Evolutionary conservation across 1,140 invertebrate species (phyloP), one percentile per base, ranked within the genome.

Genomic region (Holcopasites calliopsidis): DNA sequence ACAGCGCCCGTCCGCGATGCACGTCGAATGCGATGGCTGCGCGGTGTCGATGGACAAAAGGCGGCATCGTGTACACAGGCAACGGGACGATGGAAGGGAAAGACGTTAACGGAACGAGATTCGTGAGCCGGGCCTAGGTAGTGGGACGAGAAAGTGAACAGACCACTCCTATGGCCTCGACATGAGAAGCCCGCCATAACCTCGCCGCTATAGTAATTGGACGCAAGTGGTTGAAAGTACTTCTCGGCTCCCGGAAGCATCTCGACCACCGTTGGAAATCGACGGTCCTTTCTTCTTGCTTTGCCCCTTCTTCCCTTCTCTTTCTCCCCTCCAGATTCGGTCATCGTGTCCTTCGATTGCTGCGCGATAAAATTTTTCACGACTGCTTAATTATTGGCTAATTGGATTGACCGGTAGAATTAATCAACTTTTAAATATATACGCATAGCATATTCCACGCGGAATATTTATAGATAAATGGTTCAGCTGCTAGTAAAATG

Each of bases 161-260:
- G 75, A 81, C 82, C 79, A 84, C 79, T 82, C 83, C 73, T 87
- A 86, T 76, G 84, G 82, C 83, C 80, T 87, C 85, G 73, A 87
- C 83, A 85, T 65, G 73, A 81, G 86, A 85, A 85, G 76, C 79
- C 79, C 76, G 62, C 79, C 77, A 86, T 88, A 87, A 87, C 84
- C 86, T 86, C 86, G 85, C 74, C 78, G 83, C 79, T 87, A n/a
- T n/a, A 84, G 86, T 88, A 87, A 88, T 87, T 86, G 86, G 87
- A 87, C 85, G 86, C 85, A 88, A 88, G 86, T 88, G 86, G 86
- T 88, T 87, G 85, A 88, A 87, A 87, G 86, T 87, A 87, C 86
- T 88, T 86, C 82, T 85, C 82, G 79, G 79, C 80, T 86, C 83
- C 85, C 73, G 81, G 81, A 86, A 88, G 70, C 79, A 76, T 82